Evolutionary conservation across 1,140 invertebrate genomes (phyloP).

Genomic region (Drosophila sturtevanti): DNA sequence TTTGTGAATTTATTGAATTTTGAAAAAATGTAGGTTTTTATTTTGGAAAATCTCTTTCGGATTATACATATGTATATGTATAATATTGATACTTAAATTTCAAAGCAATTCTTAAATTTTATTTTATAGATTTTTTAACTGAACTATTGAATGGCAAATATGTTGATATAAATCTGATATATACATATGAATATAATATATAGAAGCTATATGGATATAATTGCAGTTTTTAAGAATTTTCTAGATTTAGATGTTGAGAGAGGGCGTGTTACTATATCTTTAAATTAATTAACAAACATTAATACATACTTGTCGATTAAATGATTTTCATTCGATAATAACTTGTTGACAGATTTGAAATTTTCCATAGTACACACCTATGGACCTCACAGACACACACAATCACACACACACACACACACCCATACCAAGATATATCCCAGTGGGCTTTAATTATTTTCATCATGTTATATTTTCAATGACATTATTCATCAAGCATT

Average conservation of each 20-base stretch:
- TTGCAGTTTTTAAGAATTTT: neutral
- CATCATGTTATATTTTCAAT: slow-evolving; percentile 56
- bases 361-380: neutral
- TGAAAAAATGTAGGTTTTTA: too few relatives aligned
- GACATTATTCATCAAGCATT: slow-evolving; percentile 53
- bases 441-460: slow-evolving; percentile 51
- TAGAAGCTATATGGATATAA: too few relatives aligned
- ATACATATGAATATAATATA: too few relatives aligned
- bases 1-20: too few relatives aligned
- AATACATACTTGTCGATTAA: too few relatives aligned
- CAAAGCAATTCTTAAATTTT: too few relatives aligned
- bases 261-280: neutral
- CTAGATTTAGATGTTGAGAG: neutral
- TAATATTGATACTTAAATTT: too few relatives aligned
- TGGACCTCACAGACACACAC: neutral
- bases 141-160: too few relatives aligned
- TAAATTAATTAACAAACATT: neutral
- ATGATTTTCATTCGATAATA: neutral
- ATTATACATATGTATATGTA: too few relatives aligned
- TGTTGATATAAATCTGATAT: too few relatives aligned
- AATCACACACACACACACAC: neutral
- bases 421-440: neutral
- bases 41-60: too few relatives aligned
- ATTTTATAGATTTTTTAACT: too few relatives aligned
- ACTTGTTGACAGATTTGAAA: neutral